These are phyloP conservation scores for Manis pentadactyla DNA, from an alignment of 2,797 vertebrate species.

Conservation along the genomic window DNA sequence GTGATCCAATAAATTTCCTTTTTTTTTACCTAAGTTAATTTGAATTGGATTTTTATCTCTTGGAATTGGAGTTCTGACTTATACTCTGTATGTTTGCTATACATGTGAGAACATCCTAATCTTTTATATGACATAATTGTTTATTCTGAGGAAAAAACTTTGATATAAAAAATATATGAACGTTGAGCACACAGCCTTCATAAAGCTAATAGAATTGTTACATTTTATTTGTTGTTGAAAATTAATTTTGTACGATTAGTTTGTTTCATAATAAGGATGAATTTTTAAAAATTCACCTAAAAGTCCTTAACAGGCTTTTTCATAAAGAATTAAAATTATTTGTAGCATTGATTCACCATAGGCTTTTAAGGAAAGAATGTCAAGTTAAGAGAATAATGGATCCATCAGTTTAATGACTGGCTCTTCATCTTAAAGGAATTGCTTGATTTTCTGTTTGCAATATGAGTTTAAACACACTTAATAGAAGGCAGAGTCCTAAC, in stretches of 20 bases:
- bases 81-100: not conserved
- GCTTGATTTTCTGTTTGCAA: constrained; percentile 35
- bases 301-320: not conserved
- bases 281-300: not conserved
- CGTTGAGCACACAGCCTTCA: not conserved
- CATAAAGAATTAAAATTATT: not conserved
- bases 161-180: not conserved
- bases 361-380: not conserved
- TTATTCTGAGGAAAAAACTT: constrained; percentile 10
- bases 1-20: constrained; percentile 26
- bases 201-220: constrained; percentile 30
- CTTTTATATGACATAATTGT: constrained; percentile 21
- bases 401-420: constrained; percentile 28
- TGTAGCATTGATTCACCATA: not conserved
- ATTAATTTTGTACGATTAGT: constrained; percentile 6
- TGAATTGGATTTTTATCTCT: constrained; percentile 46
- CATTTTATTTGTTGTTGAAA: constrained; percentile 42
- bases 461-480: not conserved
- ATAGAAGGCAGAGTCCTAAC: not conserved
- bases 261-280: not conserved
- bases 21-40: constrained; percentile 47
- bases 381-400: constrained; percentile 35
- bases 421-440: constrained; percentile 21
- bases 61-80: constrained; percentile 3
- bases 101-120: constrained; percentile 32